Evolutionary conservation across 2,888 invertebrate genomes (phyloP).

Genomic region (Drosophila borealis): DNA sequence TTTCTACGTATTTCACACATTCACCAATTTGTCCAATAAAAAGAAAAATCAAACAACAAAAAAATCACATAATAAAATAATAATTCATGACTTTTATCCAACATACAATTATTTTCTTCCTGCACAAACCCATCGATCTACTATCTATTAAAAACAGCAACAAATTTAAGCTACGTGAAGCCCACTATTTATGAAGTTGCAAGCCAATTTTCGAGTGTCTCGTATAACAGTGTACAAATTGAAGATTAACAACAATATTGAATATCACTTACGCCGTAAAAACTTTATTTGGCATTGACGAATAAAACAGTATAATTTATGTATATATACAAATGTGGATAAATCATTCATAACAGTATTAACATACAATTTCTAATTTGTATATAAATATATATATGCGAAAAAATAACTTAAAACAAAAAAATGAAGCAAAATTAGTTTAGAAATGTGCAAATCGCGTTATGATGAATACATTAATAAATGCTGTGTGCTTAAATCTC

Average conservation of each 20-base stretch:
- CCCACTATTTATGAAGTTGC: background rate
- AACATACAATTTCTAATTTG: conserved; percentile 20
- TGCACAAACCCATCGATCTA: too few species aligned
- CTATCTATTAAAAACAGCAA: too few species aligned
- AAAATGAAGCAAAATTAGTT: conserved; percentile 8
- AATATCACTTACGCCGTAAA: conserved; percentile 14
- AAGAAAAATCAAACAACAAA: conserved; percentile 16
- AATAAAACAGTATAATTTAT: conserved; percentile 18
- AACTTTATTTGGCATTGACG: conserved; percentile 39
- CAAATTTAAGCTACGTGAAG: background rate
- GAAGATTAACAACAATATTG: background rate
- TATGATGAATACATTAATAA: conserved; percentile 28
- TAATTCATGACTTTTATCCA: conserved; percentile 55
- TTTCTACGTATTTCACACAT: conserved; percentile 71
- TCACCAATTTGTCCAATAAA: conserved; percentile 67
- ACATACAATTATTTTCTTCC: conserved; percentile 15
- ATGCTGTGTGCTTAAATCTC: conserved; percentile 16
- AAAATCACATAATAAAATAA: conserved; percentile 46
- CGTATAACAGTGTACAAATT: background rate
- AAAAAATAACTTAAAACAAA: conserved; percentile 7
- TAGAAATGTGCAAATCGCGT: conserved; percentile 7
- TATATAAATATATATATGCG: conserved; percentile 18
- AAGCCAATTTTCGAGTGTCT: background rate
- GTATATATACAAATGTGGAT: conserved; percentile 18
- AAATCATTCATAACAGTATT: conserved; percentile 40